Base-by-base conservation (phyloP, 92 coral and sea anemone genomes). In the Phenganax marumi region DNA sequence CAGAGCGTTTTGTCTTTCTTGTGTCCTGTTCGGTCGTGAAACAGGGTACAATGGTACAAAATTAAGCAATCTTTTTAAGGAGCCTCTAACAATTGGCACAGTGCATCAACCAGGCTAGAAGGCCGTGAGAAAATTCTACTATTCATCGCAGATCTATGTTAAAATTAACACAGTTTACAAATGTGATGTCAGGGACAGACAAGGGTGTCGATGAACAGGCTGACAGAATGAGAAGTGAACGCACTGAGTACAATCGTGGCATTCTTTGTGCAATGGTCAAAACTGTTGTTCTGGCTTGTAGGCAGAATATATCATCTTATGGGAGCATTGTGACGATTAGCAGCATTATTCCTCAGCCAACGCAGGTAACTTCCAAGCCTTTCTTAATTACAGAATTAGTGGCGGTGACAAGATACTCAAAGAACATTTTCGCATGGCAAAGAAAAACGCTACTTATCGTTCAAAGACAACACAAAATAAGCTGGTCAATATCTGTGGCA, bases 241-340 rank as follows among this genome's bases (percentile, higher is more conserved):
- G 52, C 11, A 55, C 56, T 43, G n/a, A 54, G 48, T 55, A 76
- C 18, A 89, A 91, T 84, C 86, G 94, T 73, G 61, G 71, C 72
- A 87, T 64, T 75, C 72, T 91, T 61, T 68, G 58, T 70, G 80
- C 91, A 47, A 86, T 91, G 75, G 61, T 91, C 24, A 73, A 87
- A 60, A 91, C 94, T 61, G 83, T 88, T 70, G 85, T 86, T 75
- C 81, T 91, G 65, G 84, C 88, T 53, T 90, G 88, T 54, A 85
- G 76, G 53, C 91, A 90, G 79, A 86, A n/a, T n/a, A 89, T 79
- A 75, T 90, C 23, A 78, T 92, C 49, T 76, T 89, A 62, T 73
- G 89, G 25, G 92, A 87, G 64, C 88, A 91, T 83, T 76, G 87
- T 71, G 91, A 91, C 88, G 94, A 88, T 83, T 66, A 77, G 50